phyloP scores from a whole-genome alignment of 64 coral and sea anemone genomes.

The Stichodactyla mertensii region DNA sequence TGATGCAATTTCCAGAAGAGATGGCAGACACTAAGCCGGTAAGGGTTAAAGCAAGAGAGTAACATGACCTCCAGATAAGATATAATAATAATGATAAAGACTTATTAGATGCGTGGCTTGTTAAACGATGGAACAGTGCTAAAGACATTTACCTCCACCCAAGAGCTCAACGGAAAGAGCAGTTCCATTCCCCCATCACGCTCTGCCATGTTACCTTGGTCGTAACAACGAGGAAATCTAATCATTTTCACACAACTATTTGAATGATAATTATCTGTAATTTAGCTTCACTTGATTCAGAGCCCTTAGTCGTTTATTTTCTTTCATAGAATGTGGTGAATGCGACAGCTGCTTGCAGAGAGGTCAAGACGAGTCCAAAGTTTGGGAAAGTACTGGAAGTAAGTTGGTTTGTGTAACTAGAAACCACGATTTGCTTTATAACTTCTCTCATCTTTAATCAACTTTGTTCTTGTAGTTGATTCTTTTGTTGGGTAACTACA shows the following conservation, averaged over 20 bases:
- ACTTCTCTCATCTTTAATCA: background rate
- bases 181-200: no score
- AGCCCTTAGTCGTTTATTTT: background rate
- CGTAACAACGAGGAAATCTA: no score
- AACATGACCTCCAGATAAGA: background rate
- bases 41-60: conserved; percentile 4
- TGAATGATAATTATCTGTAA: no score
- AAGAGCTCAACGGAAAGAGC: no score
- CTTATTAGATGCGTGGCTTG: no score
- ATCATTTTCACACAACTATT: no score
- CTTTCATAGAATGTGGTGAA: conserved; percentile 92
- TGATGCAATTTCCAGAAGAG: conserved; percentile 90
- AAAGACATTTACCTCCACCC: no score
- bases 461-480: conserved; percentile 54
- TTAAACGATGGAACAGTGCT: no score
- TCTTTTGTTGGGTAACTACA: conserved; percentile 91
- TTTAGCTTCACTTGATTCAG: no score
- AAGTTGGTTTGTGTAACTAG: background rate
- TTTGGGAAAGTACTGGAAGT: conserved; percentile 92
- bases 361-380: conserved; percentile 91
- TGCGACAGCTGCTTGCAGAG: conserved; percentile 92
- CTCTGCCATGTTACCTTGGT: no score
- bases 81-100: no score
- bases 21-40: conserved; percentile 96
- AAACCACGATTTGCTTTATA: background rate